Percentiles rank a stretch among this genome's conserved stretches.
These are phyloP conservation scores for Catharus minimus DNA, from an alignment of 2,113 vertebrate genomes.

Conservation along the genomic window DNA sequence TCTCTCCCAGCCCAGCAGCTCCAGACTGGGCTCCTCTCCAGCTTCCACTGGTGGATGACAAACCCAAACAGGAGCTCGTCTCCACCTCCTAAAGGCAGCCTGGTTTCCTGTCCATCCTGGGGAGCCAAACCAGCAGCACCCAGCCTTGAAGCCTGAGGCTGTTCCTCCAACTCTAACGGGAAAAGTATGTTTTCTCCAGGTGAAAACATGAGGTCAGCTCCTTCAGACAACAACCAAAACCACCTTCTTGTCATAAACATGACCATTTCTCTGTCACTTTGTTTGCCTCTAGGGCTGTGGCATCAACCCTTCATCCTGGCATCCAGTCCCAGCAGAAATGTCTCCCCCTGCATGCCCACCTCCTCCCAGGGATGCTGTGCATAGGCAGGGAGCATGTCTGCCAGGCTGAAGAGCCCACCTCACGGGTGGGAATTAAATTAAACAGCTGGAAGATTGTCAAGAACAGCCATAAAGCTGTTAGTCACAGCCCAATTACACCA, in stretches of 20 bases:
- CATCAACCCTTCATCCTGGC: not conserved
- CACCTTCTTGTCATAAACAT: not conserved
- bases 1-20: not conserved
- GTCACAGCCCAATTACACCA: conserved; percentile 25
- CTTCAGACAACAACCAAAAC: not conserved
- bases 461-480: conserved; percentile 12
- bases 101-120: conserved; percentile 2
- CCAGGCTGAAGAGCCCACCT: not conserved
- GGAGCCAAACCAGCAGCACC: not conserved
- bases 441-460: conserved; percentile 15
- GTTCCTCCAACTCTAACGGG: not conserved
- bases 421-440: not conserved
- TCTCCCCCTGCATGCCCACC: not conserved
- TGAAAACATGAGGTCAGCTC: conserved; percentile 50
- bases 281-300: not conserved
- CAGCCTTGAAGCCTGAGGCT: not conserved
- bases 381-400: not conserved
- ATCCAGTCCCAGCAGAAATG: not conserved
- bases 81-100: not conserved
- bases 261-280: not conserved
- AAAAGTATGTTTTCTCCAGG: conserved; percentile 36
- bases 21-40: conserved; percentile 10
- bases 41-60: not conserved
- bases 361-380: not conserved
- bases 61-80: not conserved